A percentile compares a stretch with the other conserved stretches of the same genome.
Conservation (phyloP, 2,888 invertebrate genomes). For the Andrena dorsata region DNA sequence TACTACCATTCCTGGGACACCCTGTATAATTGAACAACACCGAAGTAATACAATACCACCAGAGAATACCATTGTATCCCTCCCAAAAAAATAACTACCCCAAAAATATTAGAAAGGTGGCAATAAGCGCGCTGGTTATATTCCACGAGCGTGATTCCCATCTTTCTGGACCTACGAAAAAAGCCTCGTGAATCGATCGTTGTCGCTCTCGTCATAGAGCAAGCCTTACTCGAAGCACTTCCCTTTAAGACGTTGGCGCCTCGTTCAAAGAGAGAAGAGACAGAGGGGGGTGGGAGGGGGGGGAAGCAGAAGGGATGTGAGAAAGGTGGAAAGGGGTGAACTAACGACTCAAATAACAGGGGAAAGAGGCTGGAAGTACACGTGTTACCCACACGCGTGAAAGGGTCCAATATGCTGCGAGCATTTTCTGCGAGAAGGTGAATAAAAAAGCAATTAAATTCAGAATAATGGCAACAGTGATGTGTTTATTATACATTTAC, state of each 20-base stretch:
- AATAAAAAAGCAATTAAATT: neutral
- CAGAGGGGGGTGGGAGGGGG: neutral
- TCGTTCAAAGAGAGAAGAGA: slow-evolving; percentile 20
- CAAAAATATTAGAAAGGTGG: neutral
- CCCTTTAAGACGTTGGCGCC: slow-evolving; percentile 57
- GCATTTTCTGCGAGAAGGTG: neutral
- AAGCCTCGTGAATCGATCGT: slow-evolving; percentile 50
- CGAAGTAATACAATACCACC: neutral
- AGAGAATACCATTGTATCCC: neutral
- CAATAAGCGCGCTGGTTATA: slow-evolving; percentile 20
- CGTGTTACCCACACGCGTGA: slow-evolving; percentile 5
- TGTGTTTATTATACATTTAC: neutral
- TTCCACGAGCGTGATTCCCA: slow-evolving; percentile 40
- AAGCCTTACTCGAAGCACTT: slow-evolving; percentile 28
- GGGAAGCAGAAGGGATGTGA: neutral
- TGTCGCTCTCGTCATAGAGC: slow-evolving; percentile 51
- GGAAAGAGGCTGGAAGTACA: slow-evolving; percentile 1
- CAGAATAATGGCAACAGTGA: neutral
- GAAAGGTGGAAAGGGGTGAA: slow-evolving; percentile 17
- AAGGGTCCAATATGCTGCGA: slow-evolving; percentile 5
- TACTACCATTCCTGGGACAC: no score
- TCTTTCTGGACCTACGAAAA: slow-evolving; percentile 47
- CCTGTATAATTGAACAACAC: neutral
- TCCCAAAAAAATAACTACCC: neutral
- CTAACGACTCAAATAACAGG: slow-evolving; percentile 17